Evolutionary conservation across 1,140 invertebrate species (phyloP).

Genomic region (Zaprionus vittiger): DNA sequence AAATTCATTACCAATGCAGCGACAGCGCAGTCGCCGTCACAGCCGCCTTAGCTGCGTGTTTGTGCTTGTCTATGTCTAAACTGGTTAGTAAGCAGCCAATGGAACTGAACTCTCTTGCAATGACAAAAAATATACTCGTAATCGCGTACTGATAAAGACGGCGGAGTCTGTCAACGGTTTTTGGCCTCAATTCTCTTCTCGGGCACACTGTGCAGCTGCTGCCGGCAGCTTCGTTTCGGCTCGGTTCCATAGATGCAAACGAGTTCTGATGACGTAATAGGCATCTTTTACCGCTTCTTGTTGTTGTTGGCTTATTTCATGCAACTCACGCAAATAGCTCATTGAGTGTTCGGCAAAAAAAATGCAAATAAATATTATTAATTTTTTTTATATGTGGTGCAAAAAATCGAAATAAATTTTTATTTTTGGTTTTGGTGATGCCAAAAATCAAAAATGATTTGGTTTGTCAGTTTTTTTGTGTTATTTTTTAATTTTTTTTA

Average conservation of each 20-base stretch:
- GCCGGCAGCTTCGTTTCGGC: constrained; percentile 3
- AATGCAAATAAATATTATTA: constrained; percentile 31
- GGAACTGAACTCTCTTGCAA: constrained; percentile 35
- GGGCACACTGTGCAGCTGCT: constrained; percentile 50
- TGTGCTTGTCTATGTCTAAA: constrained; percentile 21
- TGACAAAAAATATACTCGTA: constrained; percentile 59
- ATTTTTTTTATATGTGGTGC: constrained; percentile 4
- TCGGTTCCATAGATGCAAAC: constrained; percentile 60
- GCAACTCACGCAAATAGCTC: constrained; percentile 66
- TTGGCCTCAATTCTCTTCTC: constrained; percentile 48
- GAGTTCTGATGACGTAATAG: constrained; percentile 77
- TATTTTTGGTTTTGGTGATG: neutral
- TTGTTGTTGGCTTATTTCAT: constrained; percentile 27
- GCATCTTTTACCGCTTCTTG: constrained; percentile 42
- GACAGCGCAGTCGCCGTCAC: constrained; percentile 20
- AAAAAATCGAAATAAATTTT: neutral
- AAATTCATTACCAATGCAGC: constrained; percentile 69
- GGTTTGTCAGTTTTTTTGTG: neutral
- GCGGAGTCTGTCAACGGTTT: constrained; percentile 56
- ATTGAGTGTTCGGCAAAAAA: constrained; percentile 50
- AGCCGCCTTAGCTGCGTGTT: constrained; percentile 2
- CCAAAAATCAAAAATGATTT: neutral
- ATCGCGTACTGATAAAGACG: constrained; percentile 69
- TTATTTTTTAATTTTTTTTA: neutral
- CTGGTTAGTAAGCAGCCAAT: constrained; percentile 34